Conservation (phyloP, 2,888 invertebrate species). For the Scaptomyza caliginosa region DNA sequence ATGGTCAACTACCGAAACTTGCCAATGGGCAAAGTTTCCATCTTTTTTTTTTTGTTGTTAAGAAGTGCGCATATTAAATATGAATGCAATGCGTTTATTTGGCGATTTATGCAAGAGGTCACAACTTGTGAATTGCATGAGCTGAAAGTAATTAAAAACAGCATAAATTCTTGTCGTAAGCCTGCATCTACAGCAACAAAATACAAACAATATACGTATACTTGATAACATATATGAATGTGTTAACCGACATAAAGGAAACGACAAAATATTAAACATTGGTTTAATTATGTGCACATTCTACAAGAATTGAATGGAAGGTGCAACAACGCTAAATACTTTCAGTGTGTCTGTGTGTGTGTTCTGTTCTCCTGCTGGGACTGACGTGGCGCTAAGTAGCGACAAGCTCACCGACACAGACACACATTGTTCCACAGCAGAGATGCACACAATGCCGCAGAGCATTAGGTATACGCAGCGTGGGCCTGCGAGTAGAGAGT, state of each 20-base stretch:
- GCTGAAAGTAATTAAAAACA: neutral
- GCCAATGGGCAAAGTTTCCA: conserved; percentile 18
- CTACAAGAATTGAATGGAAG: neutral
- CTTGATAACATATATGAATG: neutral
- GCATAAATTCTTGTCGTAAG: neutral
- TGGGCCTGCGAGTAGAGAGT: conserved; percentile 9
- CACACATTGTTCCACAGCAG: conserved; percentile 1
- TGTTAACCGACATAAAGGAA: neutral
- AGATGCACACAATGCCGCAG: neutral
- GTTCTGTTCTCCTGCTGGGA: conserved; percentile 30
- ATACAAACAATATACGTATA: neutral
- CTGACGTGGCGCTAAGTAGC: conserved; percentile 52
- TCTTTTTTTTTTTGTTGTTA: neutral
- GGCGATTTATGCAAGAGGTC: neutral
- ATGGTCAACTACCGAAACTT: conserved; percentile 9
- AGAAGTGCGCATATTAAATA: conserved; percentile 8
- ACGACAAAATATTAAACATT: neutral
- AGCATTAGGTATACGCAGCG: conserved; percentile 58
- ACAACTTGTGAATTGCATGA: conserved; percentile 8
- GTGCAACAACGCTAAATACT: conserved; percentile 1
- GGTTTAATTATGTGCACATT: conserved; percentile 1
- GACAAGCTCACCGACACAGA: conserved; percentile 31
- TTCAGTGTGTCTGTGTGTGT: conserved; percentile 6
- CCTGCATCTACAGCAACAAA: neutral
- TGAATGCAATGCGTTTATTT: conserved; percentile 18